A percentile compares a stretch with the other conserved stretches of the same genome.
phyloP scores from a whole-genome alignment of 2,888 invertebrate species.

The Odontocerum albicorne region DNA sequence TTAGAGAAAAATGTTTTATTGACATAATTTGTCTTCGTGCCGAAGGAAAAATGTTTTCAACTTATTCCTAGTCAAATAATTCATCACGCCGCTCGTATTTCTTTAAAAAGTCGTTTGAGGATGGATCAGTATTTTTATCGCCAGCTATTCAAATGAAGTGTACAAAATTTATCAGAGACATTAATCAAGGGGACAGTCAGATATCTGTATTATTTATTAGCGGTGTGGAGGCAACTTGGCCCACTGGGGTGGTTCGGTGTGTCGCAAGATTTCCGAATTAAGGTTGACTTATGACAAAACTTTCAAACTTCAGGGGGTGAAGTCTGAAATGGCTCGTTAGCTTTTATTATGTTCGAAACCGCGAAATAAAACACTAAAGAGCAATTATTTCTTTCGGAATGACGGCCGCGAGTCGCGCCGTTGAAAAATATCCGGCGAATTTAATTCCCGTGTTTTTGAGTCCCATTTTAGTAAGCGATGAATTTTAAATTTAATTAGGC shows the following conservation, averaged over 20 bases:
- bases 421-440: too few relatives aligned
- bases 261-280: conserved; percentile 29
- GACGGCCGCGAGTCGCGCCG: background rate
- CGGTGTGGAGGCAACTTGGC: background rate
- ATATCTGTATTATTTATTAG: conserved; percentile 35
- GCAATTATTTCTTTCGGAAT: conserved; percentile 3
- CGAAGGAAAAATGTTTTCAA: conserved; percentile 9
- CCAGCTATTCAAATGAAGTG: conserved; percentile 32
- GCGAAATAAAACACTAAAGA: conserved; percentile 20
- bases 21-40: too few relatives aligned
- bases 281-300: conserved; percentile 33
- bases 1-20: too few relatives aligned
- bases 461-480: too few relatives aligned
- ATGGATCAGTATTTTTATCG: conserved; percentile 26
- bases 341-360: conserved; percentile 29
- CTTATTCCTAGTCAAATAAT: conserved; percentile 14
- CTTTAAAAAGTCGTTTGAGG: conserved; percentile 21
- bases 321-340: conserved; percentile 24
- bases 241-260: conserved; percentile 11
- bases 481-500: too few relatives aligned
- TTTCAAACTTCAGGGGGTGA: conserved; percentile 8
- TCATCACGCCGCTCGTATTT: conserved; percentile 18
- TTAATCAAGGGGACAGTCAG: conserved; percentile 33
- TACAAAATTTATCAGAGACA: conserved; percentile 34
- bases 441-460: too few relatives aligned